Percentiles rank a stretch among this genome's conserved stretches.
Evolutionary conservation across 2,113 vertebrate genomes (phyloP).

Genomic region (Podarcis raffonei): DNA sequence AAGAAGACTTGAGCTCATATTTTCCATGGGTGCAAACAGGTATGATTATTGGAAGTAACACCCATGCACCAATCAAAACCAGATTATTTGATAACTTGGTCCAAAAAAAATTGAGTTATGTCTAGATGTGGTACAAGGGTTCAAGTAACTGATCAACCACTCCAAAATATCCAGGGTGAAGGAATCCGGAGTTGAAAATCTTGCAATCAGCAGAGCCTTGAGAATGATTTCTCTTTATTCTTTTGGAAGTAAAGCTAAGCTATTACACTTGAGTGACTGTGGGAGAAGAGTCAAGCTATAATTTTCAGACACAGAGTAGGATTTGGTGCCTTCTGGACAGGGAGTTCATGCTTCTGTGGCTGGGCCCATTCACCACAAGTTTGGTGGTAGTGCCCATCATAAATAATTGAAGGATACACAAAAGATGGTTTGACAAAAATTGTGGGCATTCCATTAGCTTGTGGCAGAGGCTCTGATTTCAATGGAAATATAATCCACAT

Average conservation of each 20-base stretch:
- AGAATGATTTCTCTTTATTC: not conserved
- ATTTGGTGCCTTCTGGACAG: not conserved
- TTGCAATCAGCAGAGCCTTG: not conserved
- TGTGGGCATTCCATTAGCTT: not conserved
- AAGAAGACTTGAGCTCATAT: not conserved
- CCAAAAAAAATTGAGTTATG: not conserved
- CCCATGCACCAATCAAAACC: not conserved
- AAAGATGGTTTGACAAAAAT: not conserved
- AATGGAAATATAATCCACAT: not conserved
- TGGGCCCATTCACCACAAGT: not conserved
- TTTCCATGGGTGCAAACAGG: not conserved
- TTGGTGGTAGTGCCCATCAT: not conserved
- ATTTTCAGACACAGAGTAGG: not conserved
- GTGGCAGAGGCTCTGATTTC: not conserved
- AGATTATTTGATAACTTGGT: not conserved
- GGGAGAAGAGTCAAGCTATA: not conserved
- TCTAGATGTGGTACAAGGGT: not conserved
- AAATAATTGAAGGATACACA: not conserved
- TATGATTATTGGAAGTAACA: not conserved
- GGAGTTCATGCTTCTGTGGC: not conserved
- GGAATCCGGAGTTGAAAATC: not conserved
- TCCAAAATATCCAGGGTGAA: not conserved
- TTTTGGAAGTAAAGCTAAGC: too few relatives aligned
- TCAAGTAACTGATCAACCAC: not conserved
- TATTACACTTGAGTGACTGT: accelerated